phyloP scores from a whole-genome alignment of 2,888 invertebrate genomes.

The Tetragnatha montana region DNA sequence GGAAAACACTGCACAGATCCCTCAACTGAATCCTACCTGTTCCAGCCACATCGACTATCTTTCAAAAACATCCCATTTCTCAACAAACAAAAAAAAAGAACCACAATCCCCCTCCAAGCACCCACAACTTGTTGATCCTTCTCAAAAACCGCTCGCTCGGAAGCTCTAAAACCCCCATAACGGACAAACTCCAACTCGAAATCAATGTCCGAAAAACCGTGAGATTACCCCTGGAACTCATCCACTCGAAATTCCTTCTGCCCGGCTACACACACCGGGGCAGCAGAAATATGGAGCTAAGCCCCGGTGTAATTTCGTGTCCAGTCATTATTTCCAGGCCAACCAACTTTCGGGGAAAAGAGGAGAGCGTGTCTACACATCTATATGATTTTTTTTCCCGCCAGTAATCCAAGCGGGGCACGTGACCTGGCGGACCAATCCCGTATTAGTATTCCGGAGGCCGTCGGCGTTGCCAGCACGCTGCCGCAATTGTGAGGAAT shows the following conservation, averaged over 20 bases:
- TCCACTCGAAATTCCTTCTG: constrained; percentile 64
- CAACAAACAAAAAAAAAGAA: too few relatives aligned
- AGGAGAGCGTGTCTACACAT: constrained; percentile 34
- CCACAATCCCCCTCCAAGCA: too few relatives aligned
- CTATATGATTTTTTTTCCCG: constrained; percentile 45
- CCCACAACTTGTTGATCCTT: too few relatives aligned
- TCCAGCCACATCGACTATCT: too few relatives aligned
- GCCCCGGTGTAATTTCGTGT: constrained; percentile 59
- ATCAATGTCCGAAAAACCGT: constrained; percentile 34
- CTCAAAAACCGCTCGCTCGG: too few relatives aligned
- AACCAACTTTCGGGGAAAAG: constrained; percentile 33
- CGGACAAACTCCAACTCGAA: neutral
- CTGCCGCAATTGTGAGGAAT: constrained; percentile 64
- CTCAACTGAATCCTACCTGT: too few relatives aligned
- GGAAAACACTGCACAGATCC: too few relatives aligned
- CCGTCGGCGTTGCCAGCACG: constrained; percentile 33
- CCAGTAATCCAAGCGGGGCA: constrained; percentile 16
- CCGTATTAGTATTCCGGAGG: constrained; percentile 49
- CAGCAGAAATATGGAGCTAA: constrained; percentile 61
- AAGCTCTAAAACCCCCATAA: too few relatives aligned
- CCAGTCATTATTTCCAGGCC: constrained; percentile 65
- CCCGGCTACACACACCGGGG: constrained; percentile 43
- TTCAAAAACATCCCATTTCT: too few relatives aligned
- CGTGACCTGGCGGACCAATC: constrained; percentile 47
- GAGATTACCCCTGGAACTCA: constrained; percentile 7